A percentile compares a stretch with the other conserved stretches of the same genome.
Conservation (phyloP, 2,113 vertebrate genomes). For the Xenopus borealis region DNA sequence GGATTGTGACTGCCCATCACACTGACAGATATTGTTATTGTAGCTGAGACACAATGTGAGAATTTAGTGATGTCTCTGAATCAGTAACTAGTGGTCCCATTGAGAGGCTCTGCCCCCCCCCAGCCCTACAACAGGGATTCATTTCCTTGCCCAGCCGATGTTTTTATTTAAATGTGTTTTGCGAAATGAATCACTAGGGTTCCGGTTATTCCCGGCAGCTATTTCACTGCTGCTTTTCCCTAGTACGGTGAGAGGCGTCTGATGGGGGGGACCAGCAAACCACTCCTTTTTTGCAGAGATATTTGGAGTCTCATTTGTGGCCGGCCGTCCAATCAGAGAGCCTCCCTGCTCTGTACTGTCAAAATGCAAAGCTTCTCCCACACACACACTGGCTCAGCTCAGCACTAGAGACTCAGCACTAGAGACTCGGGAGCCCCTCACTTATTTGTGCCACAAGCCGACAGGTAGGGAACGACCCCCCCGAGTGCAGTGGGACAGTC, state of each 20-base stretch:
- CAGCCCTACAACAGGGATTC: no score
- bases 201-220: conserved; percentile 25
- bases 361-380: conserved; percentile 54
- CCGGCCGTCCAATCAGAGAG: conserved; percentile 28
- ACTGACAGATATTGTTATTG: no score
- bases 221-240: background rate
- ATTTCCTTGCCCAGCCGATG: no score
- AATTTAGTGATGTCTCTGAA: no score
- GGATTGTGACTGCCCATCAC: no score
- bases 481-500: background rate
- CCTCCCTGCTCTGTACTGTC: conserved; percentile 55
- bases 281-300: conserved; percentile 44
- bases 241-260: conserved; percentile 17
- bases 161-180: no score
- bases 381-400: conserved; percentile 42
- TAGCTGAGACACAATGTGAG: no score
- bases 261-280: conserved; percentile 4
- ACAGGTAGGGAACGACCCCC: conserved; percentile 20
- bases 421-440: conserved; percentile 18
- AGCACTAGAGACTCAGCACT: conserved; percentile 42
- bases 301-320: conserved; percentile 1
- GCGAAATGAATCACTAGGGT: background rate
- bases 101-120: no score
- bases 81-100: no score
- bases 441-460: background rate